Evolutionary conservation across 2,888 invertebrate species (phyloP), one percentile per base, ranked within the genome.

Genomic region (Cactoblastis cactorum): DNA sequence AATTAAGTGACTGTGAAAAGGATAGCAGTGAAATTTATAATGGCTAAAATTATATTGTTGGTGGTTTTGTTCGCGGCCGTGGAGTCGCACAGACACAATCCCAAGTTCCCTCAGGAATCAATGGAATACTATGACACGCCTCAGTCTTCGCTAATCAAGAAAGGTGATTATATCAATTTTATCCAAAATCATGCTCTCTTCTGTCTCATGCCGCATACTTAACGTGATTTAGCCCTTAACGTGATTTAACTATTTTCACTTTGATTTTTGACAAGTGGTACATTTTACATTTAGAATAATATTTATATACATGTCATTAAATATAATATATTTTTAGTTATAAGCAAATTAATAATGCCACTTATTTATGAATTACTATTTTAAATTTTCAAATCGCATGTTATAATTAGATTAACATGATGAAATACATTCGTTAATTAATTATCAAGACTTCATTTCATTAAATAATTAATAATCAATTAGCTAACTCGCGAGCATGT

Each of bases 41-140:
- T 86, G 87, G 79, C 78, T 51, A 80, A 74, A 71, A 67, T 80
- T 51, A 58, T 84, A 49, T 57, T 83, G 65, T 71, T 81, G 57
- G 61, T 80, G 57, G 71, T 81, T 64, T 57, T 81, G 59, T 53
- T 80, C 37, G 71, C 71, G n/a, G n/a, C n/a, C n/a, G n/a, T n/a
- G n/a, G n/a, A n/a, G n/a, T n/a, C n/a, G 51, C 71, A 71, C 52
- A 75, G 69, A 50, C 77, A 76, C 51, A 77, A 84, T 56, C 83
- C 83, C 37, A 86, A 80, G 69, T 80, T 86, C 57, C 77, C 74
- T 1, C 80, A 73, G 55, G 57, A 54, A n/a, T 28, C 58, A 32
- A 74, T 77, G 53, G 77, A 54, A 3, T 51, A 51, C 28, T 49
- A 54, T 15, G 45, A 46, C 19, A 46, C 37, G 28, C 37, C 37